Evolutionary conservation across 2,888 invertebrate genomes (phyloP).

Genomic region (Xylocampa areola): DNA sequence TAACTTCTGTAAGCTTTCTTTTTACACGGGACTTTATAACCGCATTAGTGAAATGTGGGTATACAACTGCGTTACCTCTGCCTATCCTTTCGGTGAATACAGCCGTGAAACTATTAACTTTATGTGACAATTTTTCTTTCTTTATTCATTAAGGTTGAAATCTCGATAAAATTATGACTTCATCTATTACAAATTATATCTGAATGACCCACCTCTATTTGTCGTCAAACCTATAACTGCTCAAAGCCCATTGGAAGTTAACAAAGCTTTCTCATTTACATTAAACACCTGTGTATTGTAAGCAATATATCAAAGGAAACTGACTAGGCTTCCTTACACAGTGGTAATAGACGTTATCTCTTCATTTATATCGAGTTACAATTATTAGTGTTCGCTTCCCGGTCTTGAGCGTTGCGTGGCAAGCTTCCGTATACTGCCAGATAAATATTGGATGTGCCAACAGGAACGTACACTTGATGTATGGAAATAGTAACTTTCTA

Average conservation of each 20-base stretch:
- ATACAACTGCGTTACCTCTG: too few species aligned
- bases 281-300: conserved; percentile 60
- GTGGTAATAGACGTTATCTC: conserved; percentile 81
- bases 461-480: conserved; percentile 60
- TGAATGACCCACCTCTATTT: conserved; percentile 25
- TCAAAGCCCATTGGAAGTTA: conserved; percentile 34
- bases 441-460: conserved; percentile 70
- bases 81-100: too few species aligned
- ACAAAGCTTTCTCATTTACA: conserved; percentile 56
- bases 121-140: too few species aligned
- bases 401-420: conserved; percentile 69
- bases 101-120: too few species aligned
- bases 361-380: conserved; percentile 83
- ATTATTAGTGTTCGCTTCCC: conserved; percentile 81
- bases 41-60: too few species aligned
- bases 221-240: conserved; percentile 18
- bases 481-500: conserved; percentile 60
- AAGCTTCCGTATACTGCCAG: conserved; percentile 72
- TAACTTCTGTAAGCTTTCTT: conserved; percentile 17
- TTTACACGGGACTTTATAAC: too few species aligned
- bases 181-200: conserved; percentile 7
- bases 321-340: conserved; percentile 80
- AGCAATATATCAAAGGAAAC: conserved; percentile 67
- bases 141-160: too few species aligned
- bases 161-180: not conserved